Conservation (phyloP, 2,888 invertebrate genomes). For the Merodon equestris region DNA sequence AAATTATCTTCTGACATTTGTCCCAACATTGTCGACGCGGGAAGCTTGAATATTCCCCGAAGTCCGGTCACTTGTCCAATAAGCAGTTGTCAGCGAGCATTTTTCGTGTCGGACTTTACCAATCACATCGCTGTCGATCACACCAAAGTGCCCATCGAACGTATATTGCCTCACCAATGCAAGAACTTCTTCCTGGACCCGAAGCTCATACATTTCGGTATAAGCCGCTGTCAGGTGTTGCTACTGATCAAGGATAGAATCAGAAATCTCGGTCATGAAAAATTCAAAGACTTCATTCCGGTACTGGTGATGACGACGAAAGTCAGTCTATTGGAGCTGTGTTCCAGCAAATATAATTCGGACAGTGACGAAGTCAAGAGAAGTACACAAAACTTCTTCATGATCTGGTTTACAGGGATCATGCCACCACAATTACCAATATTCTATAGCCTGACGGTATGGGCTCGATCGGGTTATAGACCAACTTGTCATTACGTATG, state of each 20-base stretch:
- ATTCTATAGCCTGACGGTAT: constrained; percentile 72
- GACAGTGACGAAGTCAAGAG: constrained; percentile 15
- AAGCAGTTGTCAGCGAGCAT: constrained; percentile 70
- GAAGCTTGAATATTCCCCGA: constrained; percentile 70
- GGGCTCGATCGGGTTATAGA: constrained; percentile 69
- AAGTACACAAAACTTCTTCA: constrained; percentile 46
- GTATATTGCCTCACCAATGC: constrained; percentile 71
- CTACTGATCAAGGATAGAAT: constrained; percentile 74
- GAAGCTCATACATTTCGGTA: constrained; percentile 67
- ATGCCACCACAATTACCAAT: constrained; percentile 70
- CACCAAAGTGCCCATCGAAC: constrained; percentile 72
- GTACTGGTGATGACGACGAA: constrained; percentile 75
- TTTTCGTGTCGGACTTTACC: constrained; percentile 74
- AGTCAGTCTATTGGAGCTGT: constrained; percentile 69
- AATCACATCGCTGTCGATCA: constrained; percentile 74
- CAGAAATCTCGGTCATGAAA: constrained; percentile 70
- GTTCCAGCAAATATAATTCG: constrained; percentile 7
- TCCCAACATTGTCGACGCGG: constrained; percentile 22
- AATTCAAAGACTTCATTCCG: constrained; percentile 73
- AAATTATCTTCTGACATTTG: constrained; percentile 1
- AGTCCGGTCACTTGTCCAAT: constrained; percentile 74
- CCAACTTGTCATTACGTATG: constrained; percentile 72
- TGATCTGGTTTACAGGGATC: constrained; percentile 75
- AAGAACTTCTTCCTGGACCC: constrained; percentile 75
- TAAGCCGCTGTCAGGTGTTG: constrained; percentile 72